Evolutionary conservation across 1,140 invertebrate species (phyloP).

Genomic region (Aphelinus certus): DNA sequence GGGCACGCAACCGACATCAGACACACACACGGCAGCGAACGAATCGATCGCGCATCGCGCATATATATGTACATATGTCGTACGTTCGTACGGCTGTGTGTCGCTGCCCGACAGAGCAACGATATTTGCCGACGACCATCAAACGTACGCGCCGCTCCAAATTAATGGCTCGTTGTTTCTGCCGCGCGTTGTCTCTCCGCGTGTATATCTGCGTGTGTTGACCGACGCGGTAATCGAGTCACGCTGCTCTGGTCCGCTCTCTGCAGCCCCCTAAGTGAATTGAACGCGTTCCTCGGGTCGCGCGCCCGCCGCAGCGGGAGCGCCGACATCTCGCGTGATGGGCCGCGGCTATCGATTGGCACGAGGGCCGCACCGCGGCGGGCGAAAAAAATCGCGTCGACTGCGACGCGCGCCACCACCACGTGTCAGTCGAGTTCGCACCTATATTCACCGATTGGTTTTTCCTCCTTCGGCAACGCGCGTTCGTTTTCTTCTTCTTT

Average conservation of each 20-base stretch:
- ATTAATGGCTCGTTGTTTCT: conserved; percentile 59
- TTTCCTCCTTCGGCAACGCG: too few species aligned
- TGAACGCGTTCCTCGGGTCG: conserved; percentile 10
- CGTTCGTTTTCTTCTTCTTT: too few species aligned
- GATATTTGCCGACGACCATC: conserved; percentile 56
- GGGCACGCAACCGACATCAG: conserved; percentile 4
- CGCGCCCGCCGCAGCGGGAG: neutral
- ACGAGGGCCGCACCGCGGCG: too few species aligned
- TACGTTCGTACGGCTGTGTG: neutral
- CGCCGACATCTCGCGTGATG: neutral
- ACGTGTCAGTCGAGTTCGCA: too few species aligned
- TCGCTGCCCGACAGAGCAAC: conserved; percentile 37
- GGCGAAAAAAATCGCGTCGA: too few species aligned
- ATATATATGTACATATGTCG: conserved; percentile 18
- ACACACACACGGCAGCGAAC: neutral
- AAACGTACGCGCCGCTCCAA: conserved; percentile 49
- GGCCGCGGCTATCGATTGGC: too few species aligned
- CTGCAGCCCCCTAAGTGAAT: neutral
- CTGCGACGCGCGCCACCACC: too few species aligned
- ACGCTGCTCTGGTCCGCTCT: conserved; percentile 27
- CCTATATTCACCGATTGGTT: too few species aligned
- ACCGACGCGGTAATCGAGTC: conserved; percentile 59
- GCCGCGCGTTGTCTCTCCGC: too few species aligned
- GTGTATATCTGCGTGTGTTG: conserved; percentile 50
- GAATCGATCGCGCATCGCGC: conserved; percentile 44